Evolutionary conservation across 2,888 invertebrate genomes (phyloP).

Genomic region (Lasioglossum vierecki): DNA sequence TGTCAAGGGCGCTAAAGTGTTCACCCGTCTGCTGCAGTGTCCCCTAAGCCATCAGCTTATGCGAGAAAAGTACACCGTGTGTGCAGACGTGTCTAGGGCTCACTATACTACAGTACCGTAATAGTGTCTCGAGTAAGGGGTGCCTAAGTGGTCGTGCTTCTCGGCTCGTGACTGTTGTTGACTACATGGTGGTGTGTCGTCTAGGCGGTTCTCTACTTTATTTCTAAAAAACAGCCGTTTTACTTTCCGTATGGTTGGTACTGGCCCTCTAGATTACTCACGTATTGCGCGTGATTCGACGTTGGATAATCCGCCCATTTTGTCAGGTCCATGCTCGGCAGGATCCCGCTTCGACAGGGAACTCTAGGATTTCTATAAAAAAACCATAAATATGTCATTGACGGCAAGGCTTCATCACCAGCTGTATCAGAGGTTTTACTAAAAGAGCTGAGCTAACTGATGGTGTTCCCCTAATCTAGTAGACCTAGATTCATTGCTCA

Average conservation of each 20-base stretch:
- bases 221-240: constrained; percentile 62
- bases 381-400: neutral
- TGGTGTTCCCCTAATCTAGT: neutral
- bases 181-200: constrained; percentile 66
- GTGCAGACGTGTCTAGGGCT: constrained; percentile 47
- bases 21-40: constrained; percentile 39
- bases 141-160: constrained; percentile 65
- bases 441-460: neutral
- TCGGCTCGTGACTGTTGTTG: constrained; percentile 63
- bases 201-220: constrained; percentile 61
- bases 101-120: constrained; percentile 50
- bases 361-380: constrained; percentile 93
- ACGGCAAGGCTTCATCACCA: neutral
- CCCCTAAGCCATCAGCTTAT: constrained; percentile 36
- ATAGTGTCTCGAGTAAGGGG: constrained; percentile 53
- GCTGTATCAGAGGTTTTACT: too few species aligned
- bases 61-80: constrained; percentile 40
- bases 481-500: neutral
- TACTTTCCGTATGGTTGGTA: constrained; percentile 82
- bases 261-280: constrained; percentile 88
- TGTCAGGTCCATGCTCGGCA: constrained; percentile 93
- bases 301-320: constrained; percentile 93
- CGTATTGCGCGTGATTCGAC: constrained; percentile 86
- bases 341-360: constrained; percentile 94
- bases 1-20: constrained; percentile 25